Conservation (phyloP, 2,888 invertebrate genomes). For the Biston stratarius region DNA sequence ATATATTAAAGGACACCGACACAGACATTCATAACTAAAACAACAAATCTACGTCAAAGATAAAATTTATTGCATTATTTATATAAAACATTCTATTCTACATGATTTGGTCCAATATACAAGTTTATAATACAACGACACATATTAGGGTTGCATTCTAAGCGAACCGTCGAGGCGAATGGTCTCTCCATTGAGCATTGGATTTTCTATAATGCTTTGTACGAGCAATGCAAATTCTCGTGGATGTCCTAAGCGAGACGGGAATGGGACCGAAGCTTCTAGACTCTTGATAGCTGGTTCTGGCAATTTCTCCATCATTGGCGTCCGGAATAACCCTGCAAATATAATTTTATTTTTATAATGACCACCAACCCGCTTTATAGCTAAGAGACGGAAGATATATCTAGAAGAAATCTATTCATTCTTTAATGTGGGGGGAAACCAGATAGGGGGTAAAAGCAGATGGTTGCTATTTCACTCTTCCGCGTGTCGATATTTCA, state of each 20-base stretch:
- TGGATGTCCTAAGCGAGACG: slow-evolving; percentile 82
- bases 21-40: slow-evolving; percentile 23
- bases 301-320: slow-evolving; percentile 79
- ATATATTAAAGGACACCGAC: no score
- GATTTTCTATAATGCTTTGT: slow-evolving; percentile 85
- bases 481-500: no score
- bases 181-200: slow-evolving; percentile 86
- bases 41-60: slow-evolving; percentile 24
- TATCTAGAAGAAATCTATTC: no score
- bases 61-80: slow-evolving; percentile 15
- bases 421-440: no score
- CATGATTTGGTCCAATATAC: slow-evolving; percentile 2
- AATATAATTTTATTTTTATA: slow-evolving; percentile 17
- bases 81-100: slow-evolving; percentile 7
- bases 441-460: no score
- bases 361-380: neutral
- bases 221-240: slow-evolving; percentile 84
- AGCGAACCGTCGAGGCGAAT: slow-evolving; percentile 86
- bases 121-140: slow-evolving; percentile 14
- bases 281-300: slow-evolving; percentile 80
- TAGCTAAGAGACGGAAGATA: no score
- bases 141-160: slow-evolving; percentile 82
- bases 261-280: slow-evolving; percentile 84
- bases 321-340: slow-evolving; percentile 85
- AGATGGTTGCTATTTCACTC: no score